Base-by-base conservation (phyloP, 2,113 vertebrate genomes). In the Pimephales promelas region DNA sequence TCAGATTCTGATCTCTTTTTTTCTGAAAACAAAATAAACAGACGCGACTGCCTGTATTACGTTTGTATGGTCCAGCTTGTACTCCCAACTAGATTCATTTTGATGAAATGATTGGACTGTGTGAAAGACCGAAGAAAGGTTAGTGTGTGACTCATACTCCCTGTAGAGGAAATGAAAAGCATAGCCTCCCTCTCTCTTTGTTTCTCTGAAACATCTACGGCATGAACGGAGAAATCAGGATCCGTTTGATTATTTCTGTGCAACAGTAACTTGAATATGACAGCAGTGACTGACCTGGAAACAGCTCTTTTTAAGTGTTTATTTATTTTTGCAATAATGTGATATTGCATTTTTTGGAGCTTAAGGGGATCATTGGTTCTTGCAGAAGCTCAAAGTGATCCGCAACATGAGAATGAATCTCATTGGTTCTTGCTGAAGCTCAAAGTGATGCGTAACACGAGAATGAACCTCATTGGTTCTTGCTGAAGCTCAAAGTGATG, bases 141-240 rank as follows among this genome's bases (percentile, higher is more conserved):
- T 28, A 49, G 56, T 16, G 54, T n/a, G n/a, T 83, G 40, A 74
- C 72, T 74, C 81, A 83, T 52, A 16, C 28, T 74, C 28, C 40
- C 81, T 49, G 40, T 14, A 64, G 14, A 72, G n/a, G 26, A 73
- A 57, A 82, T 52, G 66, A 73, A 45, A 56, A 14, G 18, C 64
- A 61, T 11, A 43, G 8, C n/a, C 57, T 54, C 73, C 49, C 26
- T 75, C 20, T 22, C 5, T 36, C 26, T 22, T 1, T 47, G 26
- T 34, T 22, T 81, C 26, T 57, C 34, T 68, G 34, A 20, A 6
- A 40, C 64, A 68, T 68, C 34, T 68, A 3, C 22, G 64, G 31
- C 18, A 40, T 40, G 10, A 40, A 68, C 24, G 10, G 36, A 71
- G 36, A 7, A 13, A 45, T 45, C 11, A 45, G 22, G 40, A 68